phyloP scores from a whole-genome alignment of 2,113 vertebrate genomes.

The Bolborhynchus lineola region DNA sequence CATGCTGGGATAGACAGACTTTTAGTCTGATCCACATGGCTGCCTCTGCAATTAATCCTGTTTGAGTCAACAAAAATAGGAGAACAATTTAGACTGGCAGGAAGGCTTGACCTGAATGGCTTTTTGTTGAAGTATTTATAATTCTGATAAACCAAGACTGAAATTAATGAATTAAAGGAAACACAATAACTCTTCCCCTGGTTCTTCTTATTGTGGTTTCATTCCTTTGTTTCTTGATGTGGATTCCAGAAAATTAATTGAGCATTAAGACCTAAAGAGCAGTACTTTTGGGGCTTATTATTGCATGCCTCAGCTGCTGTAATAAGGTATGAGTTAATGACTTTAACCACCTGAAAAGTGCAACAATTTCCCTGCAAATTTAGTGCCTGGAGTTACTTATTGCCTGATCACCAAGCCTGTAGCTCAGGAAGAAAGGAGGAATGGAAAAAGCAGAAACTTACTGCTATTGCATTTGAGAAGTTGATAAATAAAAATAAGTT shows the following conservation, averaged over 20 bases:
- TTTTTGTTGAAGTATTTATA: conserved; percentile 41
- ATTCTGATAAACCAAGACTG: conserved; percentile 35
- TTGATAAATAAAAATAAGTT: conserved; percentile 2
- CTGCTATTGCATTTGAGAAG: not conserved
- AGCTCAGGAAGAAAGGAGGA: not conserved
- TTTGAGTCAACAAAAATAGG: conserved; percentile 1
- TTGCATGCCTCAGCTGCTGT: conserved; percentile 64
- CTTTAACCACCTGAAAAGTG: conserved; percentile 67
- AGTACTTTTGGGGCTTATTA: conserved; percentile 52
- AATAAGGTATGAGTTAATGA: conserved; percentile 70
- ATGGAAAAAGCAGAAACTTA: not conserved
- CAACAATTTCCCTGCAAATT: conserved; percentile 58
- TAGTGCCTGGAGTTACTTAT: conserved; percentile 41
- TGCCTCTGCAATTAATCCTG: conserved; percentile 16
- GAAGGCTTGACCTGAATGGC: not conserved
- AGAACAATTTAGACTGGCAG: conserved; percentile 1
- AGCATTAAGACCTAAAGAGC: conserved; percentile 60
- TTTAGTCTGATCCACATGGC: not conserved
- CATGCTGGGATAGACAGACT: not conserved
- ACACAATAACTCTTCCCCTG: conserved; percentile 27
- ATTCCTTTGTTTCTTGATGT: conserved; percentile 58
- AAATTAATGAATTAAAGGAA: conserved; percentile 50
- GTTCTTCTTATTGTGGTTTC: conserved; percentile 67
- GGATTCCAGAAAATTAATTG: conserved; percentile 72
- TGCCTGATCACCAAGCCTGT: conserved; percentile 1